Conservation (phyloP, 2,888 invertebrate genomes). For the Hofmannophila pseudospretella region DNA sequence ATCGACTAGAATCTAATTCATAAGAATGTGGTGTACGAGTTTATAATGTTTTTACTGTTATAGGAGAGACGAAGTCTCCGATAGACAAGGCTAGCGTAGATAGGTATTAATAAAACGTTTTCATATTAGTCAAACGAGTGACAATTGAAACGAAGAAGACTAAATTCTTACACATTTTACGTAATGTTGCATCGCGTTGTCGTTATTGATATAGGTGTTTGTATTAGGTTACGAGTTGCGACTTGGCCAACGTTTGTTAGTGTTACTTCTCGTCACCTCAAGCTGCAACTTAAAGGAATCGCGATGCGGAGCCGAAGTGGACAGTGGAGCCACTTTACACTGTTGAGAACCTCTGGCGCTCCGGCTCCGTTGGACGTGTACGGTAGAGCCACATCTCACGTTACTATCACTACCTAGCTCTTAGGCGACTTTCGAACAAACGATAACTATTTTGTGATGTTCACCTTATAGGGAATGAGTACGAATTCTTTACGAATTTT, state of each 20-base stretch:
- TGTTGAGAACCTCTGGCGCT: conserved; percentile 35
- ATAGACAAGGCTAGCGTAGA: conserved; percentile 75
- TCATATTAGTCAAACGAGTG: conserved; percentile 67
- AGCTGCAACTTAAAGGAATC: not conserved
- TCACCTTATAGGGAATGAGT: conserved; percentile 48
- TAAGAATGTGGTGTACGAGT: conserved; percentile 43
- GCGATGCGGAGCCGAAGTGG: not conserved
- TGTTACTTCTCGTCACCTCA: conserved; percentile 1
- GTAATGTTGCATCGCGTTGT: conserved; percentile 71
- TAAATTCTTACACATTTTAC: conserved; percentile 72
- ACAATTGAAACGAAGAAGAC: conserved; percentile 76
- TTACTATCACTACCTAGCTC: conserved; percentile 27
- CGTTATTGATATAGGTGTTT: conserved; percentile 63
- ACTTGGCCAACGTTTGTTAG: conserved; percentile 31
- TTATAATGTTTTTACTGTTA: conserved; percentile 67
- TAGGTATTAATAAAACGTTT: conserved; percentile 65
- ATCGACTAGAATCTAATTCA: conserved; percentile 17
- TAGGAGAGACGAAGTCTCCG: conserved; percentile 67
- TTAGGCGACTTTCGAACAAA: conserved; percentile 29
- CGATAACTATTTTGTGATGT: conserved; percentile 44
- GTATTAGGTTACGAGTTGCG: conserved; percentile 51
- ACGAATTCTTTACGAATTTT: conserved; percentile 59
- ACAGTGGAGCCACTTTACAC: conserved; percentile 26
- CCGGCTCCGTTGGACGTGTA: conserved; percentile 13
- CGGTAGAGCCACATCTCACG: conserved; percentile 33